Evolutionary conservation across 2,797 vertebrate species (phyloP).

Genomic region (Oreochromis grahami): DNA sequence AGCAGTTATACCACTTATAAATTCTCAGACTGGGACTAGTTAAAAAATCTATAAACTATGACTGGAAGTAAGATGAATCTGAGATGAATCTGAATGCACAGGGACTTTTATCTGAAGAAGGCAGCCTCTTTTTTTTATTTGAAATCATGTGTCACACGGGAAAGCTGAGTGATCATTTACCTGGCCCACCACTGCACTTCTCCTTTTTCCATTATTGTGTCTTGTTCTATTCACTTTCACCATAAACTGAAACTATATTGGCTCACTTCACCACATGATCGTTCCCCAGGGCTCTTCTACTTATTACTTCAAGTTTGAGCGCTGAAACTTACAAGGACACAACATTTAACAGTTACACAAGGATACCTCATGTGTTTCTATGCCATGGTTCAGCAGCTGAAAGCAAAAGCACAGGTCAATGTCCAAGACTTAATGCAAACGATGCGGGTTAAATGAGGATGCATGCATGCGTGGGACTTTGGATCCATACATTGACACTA

Average conservation of each 20-base stretch:
- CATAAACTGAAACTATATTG: background rate
- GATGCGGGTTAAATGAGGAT: constrained; percentile 11
- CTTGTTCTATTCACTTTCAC: background rate
- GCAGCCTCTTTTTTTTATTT: background rate
- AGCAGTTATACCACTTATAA: background rate
- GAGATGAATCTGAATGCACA: background rate
- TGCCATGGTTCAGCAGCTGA: background rate
- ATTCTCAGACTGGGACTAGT: background rate
- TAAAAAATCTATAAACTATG: background rate
- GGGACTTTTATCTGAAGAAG: background rate
- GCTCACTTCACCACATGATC: background rate
- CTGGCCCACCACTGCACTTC: background rate
- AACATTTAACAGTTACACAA: background rate
- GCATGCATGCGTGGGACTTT: background rate
- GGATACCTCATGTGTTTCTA: background rate
- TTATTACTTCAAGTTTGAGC: background rate
- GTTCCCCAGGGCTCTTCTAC: background rate
- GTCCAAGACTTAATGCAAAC: constrained; percentile 22
- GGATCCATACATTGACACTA: constrained; percentile 15
- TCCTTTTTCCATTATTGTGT: background rate
- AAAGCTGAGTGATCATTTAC: background rate
- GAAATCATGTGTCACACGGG: accelerated
- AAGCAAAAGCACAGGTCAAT: constrained; percentile 26
- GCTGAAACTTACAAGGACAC: background rate
- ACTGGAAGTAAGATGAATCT: background rate